These are phyloP conservation scores for Hypotaenidia okinawae DNA, from an alignment of 2,797 vertebrate genomes.

Conservation along the genomic window DNA sequence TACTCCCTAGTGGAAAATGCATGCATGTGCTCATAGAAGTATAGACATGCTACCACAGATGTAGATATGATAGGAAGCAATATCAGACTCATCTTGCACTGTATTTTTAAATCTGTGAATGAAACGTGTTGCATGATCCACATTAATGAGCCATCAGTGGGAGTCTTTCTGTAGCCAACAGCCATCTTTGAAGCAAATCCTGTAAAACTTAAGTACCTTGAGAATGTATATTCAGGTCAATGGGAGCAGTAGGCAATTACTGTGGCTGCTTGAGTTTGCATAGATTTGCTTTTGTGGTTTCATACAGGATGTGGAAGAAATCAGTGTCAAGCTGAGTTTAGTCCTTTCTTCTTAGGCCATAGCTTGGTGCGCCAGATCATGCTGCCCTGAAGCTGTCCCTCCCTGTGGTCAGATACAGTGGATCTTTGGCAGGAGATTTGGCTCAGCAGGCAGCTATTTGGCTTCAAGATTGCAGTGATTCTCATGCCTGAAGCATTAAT, in stretches of 20 bases:
- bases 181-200: neutral
- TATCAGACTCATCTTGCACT: neutral
- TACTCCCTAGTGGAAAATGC: neutral
- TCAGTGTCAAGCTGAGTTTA: constrained; percentile 40
- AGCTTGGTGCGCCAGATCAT: neutral
- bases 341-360: neutral
- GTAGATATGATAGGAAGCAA: rapidly evolving
- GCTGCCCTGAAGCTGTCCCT: constrained; percentile 43
- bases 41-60: neutral
- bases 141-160: neutral
- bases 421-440: neutral
- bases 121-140: neutral
- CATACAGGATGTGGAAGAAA: constrained; percentile 51
- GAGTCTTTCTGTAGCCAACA: neutral
- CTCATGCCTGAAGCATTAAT: constrained; percentile 4
- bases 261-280: neutral
- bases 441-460: constrained; percentile 21
- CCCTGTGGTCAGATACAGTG: constrained; percentile 6
- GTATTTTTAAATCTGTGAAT: neutral
- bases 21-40: neutral
- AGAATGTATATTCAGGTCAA: neutral
- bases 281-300: constrained; percentile 52
- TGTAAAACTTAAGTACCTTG: neutral
- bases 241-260: constrained; percentile 8
- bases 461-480: neutral